These are phyloP conservation scores for Gymnopithys bicolor DNA, from an alignment of 2,797 vertebrate genomes.

Conservation along the genomic window DNA sequence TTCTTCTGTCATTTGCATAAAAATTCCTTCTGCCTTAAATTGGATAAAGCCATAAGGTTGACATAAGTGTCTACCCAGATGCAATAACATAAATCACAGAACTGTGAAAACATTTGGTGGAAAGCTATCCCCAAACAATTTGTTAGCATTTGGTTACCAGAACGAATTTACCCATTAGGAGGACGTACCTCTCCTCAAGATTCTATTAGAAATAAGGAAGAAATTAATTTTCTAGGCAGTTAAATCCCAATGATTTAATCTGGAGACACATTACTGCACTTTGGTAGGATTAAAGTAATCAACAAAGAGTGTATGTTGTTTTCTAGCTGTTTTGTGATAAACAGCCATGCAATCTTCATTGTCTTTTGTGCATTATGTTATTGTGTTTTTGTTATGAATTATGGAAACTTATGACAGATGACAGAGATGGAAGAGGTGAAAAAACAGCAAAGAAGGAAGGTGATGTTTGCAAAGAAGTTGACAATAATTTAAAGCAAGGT, in stretches of 20 bases:
- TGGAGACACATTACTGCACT: neutral
- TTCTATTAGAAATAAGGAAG: conserved; percentile 15
- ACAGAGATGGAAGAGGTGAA: neutral
- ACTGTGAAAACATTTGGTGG: neutral
- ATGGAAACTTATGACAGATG: neutral
- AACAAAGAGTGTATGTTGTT: neutral
- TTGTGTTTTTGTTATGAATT: neutral
- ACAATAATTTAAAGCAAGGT: neutral
- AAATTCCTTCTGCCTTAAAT: neutral
- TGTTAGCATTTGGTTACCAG: neutral
- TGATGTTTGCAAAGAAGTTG: neutral
- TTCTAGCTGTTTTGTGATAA: neutral
- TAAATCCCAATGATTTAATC: conserved; percentile 34
- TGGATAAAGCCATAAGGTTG: neutral
- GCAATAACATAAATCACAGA: neutral
- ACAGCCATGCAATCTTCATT: neutral
- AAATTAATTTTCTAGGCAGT: conserved; percentile 39
- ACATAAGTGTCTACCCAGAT: neutral
- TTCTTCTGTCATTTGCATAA: neutral
- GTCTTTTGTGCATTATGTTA: neutral
- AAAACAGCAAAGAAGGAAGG: neutral
- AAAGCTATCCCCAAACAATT: neutral
- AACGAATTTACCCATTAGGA: neutral
- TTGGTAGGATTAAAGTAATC: conserved; percentile 6
- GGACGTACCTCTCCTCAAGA: neutral